Percentiles rank a stretch among this genome's conserved stretches.
These are phyloP conservation scores for Pomatostomus ruficeps DNA, from an alignment of 2,113 vertebrate genomes.

Conservation along the genomic window DNA sequence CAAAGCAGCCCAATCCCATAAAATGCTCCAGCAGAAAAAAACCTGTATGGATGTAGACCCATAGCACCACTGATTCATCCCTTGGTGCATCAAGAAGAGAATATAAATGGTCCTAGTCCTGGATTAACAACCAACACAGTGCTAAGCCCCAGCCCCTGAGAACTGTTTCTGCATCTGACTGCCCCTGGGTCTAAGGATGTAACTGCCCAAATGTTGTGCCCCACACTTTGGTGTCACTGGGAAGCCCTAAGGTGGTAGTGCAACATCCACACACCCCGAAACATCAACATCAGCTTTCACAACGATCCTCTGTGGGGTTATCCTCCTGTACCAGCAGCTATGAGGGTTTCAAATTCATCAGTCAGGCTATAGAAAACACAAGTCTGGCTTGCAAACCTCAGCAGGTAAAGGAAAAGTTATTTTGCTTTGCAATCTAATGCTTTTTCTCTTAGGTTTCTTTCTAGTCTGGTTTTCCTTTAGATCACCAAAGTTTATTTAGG, in stretches of 20 bases:
- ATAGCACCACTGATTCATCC: neutral
- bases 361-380: neutral
- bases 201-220: neutral
- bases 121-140: constrained; percentile 13
- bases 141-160: neutral
- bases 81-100: neutral
- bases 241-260: neutral
- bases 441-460: neutral
- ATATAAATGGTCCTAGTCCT: neutral
- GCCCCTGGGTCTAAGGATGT: neutral
- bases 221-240: neutral
- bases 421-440: neutral
- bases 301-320: neutral
- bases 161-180: neutral
- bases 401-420: neutral
- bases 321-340: neutral
- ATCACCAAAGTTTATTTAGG: neutral
- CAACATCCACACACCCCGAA: neutral
- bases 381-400: neutral
- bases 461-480: neutral
- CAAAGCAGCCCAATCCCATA: neutral
- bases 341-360: neutral
- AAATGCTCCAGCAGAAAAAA: neutral
- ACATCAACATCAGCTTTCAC: neutral
- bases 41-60: neutral